A percentile compares a stretch with the other conserved stretches of the same genome.
These are phyloP conservation scores for Smutsia temminckii DNA, from an alignment of 2,797 vertebrate species.

Conservation along the genomic window DNA sequence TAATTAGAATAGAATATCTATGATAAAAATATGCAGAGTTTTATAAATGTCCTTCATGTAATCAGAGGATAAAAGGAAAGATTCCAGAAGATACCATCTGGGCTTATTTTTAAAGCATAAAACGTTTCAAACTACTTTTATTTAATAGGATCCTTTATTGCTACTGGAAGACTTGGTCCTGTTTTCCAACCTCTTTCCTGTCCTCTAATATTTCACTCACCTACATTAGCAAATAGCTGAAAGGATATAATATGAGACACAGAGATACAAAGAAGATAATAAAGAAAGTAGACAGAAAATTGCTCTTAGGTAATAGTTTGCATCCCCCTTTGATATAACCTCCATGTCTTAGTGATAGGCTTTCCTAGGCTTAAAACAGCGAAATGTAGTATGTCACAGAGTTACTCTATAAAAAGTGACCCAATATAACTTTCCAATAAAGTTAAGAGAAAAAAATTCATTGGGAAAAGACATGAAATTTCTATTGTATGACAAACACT, in stretches of 20 bases:
- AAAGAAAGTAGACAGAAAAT: not conserved
- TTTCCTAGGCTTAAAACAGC: not conserved
- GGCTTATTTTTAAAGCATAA: conserved; percentile 32
- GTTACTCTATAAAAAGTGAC: not conserved
- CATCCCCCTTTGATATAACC: not conserved
- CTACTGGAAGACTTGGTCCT: not conserved
- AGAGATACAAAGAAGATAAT: conserved; percentile 1
- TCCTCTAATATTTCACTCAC: not conserved
- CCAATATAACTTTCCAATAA: conserved; percentile 27
- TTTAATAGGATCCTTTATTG: not conserved
- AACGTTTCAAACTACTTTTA: conserved; percentile 1
- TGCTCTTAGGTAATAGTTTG: not conserved
- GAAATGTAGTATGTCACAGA: not conserved
- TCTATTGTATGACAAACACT: not conserved
- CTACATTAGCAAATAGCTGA: not conserved
- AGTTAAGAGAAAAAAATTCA: not conserved
- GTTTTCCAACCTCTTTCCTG: not conserved
- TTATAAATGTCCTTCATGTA: not conserved
- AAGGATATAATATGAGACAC: not conserved
- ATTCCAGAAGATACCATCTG: not conserved
- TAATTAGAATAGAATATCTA: not conserved
- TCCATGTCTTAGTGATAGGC: not conserved
- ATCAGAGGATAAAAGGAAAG: not conserved
- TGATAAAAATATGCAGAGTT: not conserved
- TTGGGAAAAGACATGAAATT: conserved; percentile 22